A percentile compares a stretch with the other conserved stretches of the same genome.
These are phyloP conservation scores for Trachelus stipa DNA, from an alignment of 2,888 invertebrate species.

Conservation along the genomic window DNA sequence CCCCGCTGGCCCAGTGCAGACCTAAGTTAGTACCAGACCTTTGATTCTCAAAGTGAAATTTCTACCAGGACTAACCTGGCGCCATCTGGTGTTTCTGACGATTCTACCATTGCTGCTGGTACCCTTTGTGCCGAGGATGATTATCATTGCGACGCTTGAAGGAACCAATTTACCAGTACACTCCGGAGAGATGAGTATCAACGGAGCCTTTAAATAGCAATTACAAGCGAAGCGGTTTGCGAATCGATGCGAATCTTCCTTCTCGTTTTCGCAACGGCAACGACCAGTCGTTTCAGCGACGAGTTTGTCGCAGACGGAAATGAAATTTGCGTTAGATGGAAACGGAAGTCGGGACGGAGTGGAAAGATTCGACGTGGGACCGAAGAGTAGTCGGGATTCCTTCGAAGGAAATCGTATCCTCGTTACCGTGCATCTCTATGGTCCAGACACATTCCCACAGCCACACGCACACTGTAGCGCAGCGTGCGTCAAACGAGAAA, in stretches of 20 bases:
- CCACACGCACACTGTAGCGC: background rate
- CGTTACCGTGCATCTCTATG: background rate
- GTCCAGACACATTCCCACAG: background rate
- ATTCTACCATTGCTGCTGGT: background rate
- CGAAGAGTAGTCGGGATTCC: background rate
- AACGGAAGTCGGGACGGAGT: background rate
- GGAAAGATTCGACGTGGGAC: background rate
- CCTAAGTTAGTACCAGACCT: background rate
- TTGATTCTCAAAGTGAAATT: background rate
- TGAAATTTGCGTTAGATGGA: conserved; percentile 2
- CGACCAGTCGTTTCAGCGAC: background rate
- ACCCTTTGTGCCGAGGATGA: background rate
- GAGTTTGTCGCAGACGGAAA: background rate
- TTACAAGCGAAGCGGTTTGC: background rate
- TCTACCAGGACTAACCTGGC: background rate
- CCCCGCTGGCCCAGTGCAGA: background rate
- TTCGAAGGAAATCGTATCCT: background rate
- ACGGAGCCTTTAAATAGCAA: background rate
- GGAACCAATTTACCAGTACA: too few relatives aligned
- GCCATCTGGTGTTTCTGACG: background rate
- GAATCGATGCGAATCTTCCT: background rate
- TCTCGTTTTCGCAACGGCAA: background rate
- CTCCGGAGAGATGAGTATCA: background rate
- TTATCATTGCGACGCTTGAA: background rate
- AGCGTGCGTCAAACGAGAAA: background rate